Evolutionary conservation across 2,797 vertebrate species (phyloP).

Genomic region (Margarornis squamiger): DNA sequence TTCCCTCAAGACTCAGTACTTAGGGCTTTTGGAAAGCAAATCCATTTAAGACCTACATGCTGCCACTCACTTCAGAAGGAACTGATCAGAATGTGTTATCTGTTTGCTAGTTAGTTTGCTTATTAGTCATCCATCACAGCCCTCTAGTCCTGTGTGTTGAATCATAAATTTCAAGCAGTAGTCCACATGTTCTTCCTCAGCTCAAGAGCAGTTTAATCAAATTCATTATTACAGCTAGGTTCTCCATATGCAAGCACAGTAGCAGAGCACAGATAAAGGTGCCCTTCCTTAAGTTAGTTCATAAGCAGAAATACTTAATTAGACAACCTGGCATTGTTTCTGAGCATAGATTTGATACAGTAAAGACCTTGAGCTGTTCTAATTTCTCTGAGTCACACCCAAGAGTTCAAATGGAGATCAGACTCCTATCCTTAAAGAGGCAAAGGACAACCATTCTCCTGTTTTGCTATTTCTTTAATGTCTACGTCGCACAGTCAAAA

Average conservation of each 20-base stretch:
- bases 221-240: background rate
- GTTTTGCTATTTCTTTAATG: background rate
- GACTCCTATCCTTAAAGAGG: background rate
- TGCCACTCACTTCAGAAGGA: slow-evolving; percentile 31
- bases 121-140: background rate
- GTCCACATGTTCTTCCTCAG: background rate
- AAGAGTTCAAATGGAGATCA: slow-evolving; percentile 2
- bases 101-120: background rate
- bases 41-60: background rate
- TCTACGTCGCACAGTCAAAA: background rate
- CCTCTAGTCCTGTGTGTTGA: slow-evolving; percentile 1
- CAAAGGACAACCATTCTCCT: background rate
- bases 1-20: background rate
- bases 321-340: background rate
- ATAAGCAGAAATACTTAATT: background rate
- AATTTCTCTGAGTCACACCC: background rate
- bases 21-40: slow-evolving; percentile 10
- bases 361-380: background rate
- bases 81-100: background rate
- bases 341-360: background rate
- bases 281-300: background rate
- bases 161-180: slow-evolving; percentile 23
- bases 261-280: background rate
- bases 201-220: slow-evolving; percentile 31
- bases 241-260: background rate